These are phyloP conservation scores for Atta cephalotes DNA, from an alignment of 1,140 invertebrate species.

Conservation along the genomic window DNA sequence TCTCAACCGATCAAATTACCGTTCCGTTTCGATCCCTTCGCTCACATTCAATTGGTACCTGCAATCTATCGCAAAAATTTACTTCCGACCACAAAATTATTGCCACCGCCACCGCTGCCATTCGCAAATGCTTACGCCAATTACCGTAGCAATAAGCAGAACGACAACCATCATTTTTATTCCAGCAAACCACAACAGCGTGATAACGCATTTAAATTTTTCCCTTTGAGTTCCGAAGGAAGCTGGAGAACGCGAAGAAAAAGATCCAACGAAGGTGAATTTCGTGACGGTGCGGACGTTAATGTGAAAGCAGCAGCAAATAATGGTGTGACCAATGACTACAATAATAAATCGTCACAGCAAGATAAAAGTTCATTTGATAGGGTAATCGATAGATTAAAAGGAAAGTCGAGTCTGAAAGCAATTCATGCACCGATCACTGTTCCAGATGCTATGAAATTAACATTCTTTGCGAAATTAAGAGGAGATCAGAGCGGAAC, in stretches of 20 bases:
- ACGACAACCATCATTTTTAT: not conserved
- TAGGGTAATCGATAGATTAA: conserved; percentile 18
- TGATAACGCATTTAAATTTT: conserved; percentile 22
- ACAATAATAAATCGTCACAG: conserved; percentile 24
- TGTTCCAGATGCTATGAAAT: conserved; percentile 30
- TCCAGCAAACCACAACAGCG: not conserved
- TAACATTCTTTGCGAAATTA: not conserved
- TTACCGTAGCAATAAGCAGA: conserved; percentile 17
- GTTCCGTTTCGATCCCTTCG: not conserved
- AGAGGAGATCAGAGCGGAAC: not conserved
- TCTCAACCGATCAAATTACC: conserved; percentile 14
- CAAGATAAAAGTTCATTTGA: conserved; percentile 14
- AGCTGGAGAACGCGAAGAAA: conserved; percentile 43
- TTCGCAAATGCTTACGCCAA: not conserved
- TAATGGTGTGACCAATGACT: conserved; percentile 61
- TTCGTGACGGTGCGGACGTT: not conserved
- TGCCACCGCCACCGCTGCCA: not conserved
- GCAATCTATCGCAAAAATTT: conserved; percentile 9
- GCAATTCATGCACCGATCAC: not conserved
- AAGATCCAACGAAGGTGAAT: conserved; percentile 42
- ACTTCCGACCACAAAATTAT: not conserved
- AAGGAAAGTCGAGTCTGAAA: conserved; percentile 17
- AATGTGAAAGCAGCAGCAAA: conserved; percentile 53
- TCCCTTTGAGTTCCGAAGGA: not conserved
- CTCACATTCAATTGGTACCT: not conserved